Evolutionary conservation across 2,888 invertebrate genomes (phyloP).

Genomic region (Oxytorus armatus): DNA sequence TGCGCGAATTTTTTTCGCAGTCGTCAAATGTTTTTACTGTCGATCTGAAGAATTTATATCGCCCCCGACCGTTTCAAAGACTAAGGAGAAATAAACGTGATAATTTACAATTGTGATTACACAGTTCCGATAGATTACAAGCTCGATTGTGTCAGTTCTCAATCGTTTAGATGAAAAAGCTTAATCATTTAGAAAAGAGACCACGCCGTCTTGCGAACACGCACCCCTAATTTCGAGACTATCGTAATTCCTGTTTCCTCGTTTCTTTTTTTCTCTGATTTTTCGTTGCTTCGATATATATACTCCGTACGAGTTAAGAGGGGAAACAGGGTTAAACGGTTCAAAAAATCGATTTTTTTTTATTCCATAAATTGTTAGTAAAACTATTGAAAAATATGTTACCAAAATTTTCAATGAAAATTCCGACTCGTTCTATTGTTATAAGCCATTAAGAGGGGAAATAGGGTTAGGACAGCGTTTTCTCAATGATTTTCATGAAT

Average conservation of each 20-base stretch:
- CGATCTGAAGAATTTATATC: not conserved
- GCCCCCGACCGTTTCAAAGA: not conserved
- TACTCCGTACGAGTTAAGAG: not conserved
- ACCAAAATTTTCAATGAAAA: too few relatives aligned
- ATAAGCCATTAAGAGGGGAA: too few relatives aligned
- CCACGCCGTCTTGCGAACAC: not conserved
- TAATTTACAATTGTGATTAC: slow-evolving; percentile 17
- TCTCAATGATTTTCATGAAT: too few relatives aligned
- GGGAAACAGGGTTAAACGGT: too few relatives aligned
- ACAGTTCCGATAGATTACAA: slow-evolving; percentile 29
- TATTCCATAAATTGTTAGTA: too few relatives aligned
- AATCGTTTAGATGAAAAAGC: not conserved
- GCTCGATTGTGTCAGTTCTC: slow-evolving; percentile 7
- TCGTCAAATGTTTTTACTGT: not conserved
- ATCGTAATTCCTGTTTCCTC: slow-evolving; percentile 2
- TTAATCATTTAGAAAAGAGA: not conserved
- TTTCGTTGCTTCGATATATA: slow-evolving; percentile 16
- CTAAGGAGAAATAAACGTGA: slow-evolving; percentile 29
- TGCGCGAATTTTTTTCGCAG: slow-evolving; percentile 2
- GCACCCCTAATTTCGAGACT: not conserved
- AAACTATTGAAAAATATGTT: too few relatives aligned
- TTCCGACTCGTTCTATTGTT: too few relatives aligned
- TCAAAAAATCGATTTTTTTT: too few relatives aligned
- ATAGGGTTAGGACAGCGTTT: too few relatives aligned
- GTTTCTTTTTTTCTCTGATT: not conserved